phyloP scores from a whole-genome alignment of 2,888 invertebrate species.

The Eledona agricola region DNA sequence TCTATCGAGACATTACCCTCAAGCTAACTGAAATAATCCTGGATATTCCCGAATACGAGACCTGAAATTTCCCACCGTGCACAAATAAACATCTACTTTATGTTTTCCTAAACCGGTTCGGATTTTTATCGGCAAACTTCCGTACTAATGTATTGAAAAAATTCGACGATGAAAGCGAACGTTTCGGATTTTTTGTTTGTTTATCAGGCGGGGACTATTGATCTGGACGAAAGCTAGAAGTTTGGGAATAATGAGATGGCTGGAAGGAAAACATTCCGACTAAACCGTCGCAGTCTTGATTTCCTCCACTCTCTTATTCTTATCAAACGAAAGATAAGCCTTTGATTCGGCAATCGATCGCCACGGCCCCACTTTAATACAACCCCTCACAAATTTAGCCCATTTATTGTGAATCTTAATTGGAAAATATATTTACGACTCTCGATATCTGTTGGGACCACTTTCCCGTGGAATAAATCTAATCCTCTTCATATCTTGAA shows the following conservation, averaged over 20 bases:
- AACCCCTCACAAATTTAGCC: conserved; percentile 19
- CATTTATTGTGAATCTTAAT: no score
- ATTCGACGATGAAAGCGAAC: conserved; percentile 14
- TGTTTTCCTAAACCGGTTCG: conserved; percentile 27
- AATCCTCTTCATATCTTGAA: no score
- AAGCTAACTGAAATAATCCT: conserved; percentile 35
- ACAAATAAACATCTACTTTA: conserved; percentile 31
- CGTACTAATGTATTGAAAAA: conserved; percentile 33
- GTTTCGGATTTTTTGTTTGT: conserved; percentile 19
- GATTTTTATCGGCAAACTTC: conserved; percentile 35
- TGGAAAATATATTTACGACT: no score
- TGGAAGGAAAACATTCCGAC: conserved; percentile 48
- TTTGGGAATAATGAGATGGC: conserved; percentile 49
- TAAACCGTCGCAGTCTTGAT: conserved; percentile 51
- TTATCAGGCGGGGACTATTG: conserved; percentile 43
- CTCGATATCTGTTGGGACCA: no score
- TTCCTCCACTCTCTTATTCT: conserved; percentile 44
- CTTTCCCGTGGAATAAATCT: no score
- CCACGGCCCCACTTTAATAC: conserved; percentile 38
- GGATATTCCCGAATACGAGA: conserved; percentile 27
- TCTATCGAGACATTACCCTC: conserved; percentile 36
- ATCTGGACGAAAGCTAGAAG: conserved; percentile 48
- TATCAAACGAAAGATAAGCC: conserved; percentile 42
- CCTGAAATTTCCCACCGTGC: conserved; percentile 24
- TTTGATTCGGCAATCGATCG: conserved; percentile 44